phyloP scores from a whole-genome alignment of 2,797 vertebrate genomes.

The Selene dorsalis region DNA sequence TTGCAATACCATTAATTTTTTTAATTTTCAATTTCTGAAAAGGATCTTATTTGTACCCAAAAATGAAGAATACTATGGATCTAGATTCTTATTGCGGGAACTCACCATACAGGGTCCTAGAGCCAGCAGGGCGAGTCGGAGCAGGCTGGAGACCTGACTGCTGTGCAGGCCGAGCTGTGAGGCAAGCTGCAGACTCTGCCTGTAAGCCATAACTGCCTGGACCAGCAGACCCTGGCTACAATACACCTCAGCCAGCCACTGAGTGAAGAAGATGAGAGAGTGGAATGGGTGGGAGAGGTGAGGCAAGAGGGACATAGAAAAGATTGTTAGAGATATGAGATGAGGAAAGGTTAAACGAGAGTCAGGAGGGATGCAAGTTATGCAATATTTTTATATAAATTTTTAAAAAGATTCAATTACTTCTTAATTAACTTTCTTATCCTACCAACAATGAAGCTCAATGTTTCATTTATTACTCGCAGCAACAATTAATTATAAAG shows the following conservation, averaged over 20 bases:
- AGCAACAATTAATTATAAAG: not conserved
- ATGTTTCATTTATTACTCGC: too few relatives aligned
- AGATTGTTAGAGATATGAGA: not conserved
- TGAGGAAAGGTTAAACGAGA: not conserved
- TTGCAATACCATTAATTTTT: not conserved
- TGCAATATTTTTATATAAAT: not conserved
- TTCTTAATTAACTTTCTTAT: too few relatives aligned
- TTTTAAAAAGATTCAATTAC: not conserved
- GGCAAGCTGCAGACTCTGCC: constrained; percentile 92
- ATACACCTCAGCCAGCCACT: constrained; percentile 96
- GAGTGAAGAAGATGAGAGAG: not conserved
- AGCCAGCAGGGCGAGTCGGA: constrained; percentile 90
- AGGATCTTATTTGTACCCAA: not conserved
- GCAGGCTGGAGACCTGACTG: constrained; percentile 90
- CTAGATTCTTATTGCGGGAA: not conserved
- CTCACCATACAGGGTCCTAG: constrained; percentile 91
- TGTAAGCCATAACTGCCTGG: constrained; percentile 93
- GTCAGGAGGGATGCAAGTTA: not conserved
- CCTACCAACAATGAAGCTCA: not conserved
- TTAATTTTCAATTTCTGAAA: not conserved
- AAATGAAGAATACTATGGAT: not conserved
- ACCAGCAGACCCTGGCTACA: constrained; percentile 91
- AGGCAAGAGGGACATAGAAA: not conserved
- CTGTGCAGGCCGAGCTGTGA: constrained; percentile 90
- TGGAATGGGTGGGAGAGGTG: not conserved